Percentiles rank a stretch among this genome's conserved stretches.
phyloP scores from a whole-genome alignment of 1,140 invertebrate species.

The Leguminivora glycinivorella region DNA sequence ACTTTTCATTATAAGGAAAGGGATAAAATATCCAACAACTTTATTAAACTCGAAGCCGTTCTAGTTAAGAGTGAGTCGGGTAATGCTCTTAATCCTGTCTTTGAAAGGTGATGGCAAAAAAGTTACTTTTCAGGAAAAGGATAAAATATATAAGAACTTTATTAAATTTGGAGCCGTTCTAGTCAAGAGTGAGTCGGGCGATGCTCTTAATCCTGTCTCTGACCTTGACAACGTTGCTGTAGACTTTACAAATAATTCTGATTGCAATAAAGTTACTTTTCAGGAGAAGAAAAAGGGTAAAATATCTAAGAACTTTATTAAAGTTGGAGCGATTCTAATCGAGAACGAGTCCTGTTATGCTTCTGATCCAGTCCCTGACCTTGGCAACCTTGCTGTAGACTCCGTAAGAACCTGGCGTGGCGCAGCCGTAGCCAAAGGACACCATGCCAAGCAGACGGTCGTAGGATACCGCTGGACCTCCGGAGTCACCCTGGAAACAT shows the following conservation, averaged over 20 bases:
- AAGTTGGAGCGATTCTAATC: constrained; percentile 36
- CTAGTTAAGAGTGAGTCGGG: too few species aligned
- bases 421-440: constrained; percentile 82
- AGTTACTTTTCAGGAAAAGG: too few species aligned
- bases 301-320: too few species aligned
- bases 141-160: too few species aligned
- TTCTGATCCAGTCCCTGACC: constrained; percentile 75
- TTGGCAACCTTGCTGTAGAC: constrained; percentile 82
- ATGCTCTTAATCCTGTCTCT: constrained; percentile 70
- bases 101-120: too few species aligned
- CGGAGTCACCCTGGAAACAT: constrained; percentile 72
- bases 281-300: too few species aligned
- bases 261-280: too few species aligned
- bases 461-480: constrained; percentile 71
- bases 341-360: constrained; percentile 52
- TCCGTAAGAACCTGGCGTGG: constrained; percentile 79
- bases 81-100: too few species aligned
- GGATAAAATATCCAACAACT: too few species aligned
- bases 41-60: too few species aligned
- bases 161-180: neutral
- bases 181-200: constrained; percentile 52
- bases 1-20: too few species aligned
- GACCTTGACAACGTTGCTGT: constrained; percentile 80
- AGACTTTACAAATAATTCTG: too few species aligned
- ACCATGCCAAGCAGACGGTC: constrained; percentile 80